Evolutionary conservation across 1,140 invertebrate genomes (phyloP), one percentile per base, ranked within the genome.

Genomic region (Leptinotarsa undecemlineata): DNA sequence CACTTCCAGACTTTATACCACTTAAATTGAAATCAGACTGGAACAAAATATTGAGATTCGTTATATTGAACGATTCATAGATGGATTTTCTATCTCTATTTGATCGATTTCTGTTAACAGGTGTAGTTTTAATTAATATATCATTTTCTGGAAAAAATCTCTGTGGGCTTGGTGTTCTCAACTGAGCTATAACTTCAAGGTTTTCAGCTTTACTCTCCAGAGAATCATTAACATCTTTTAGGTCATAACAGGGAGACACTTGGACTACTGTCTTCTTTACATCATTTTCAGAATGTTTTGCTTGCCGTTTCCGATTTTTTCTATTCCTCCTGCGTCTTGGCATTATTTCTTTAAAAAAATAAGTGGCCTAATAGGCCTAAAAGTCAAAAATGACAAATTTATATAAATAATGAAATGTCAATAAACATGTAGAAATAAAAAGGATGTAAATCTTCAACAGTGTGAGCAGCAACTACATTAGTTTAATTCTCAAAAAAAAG

Each of bases 41-140:
- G 63, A 77, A 77, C 51, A 77, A 48, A 42, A 74, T 63, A 74
- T 74, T 74, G 23, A 77, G 48, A 63, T 77, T 77, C 11, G 76
- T 77, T 48, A 77, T 73, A 48, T 77, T 77, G 14, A 71, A 20
- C 8, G 68, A 71, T 14, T 69, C 13, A 66, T 72, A 63, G 0
- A 72, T 26, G 13, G 62, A 71, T 20, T 20, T 71, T 8, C 66
- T n/a, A 17, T 60, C 17, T 47, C 71, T 26, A 48, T 75, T 72
- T 6, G 15, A n/a, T 11, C 63, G 21, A 15, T 42, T 70, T 42
- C 67, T 75, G 21, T 73, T 73, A 8, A 77, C 57, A 17, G 76
- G 76, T 11, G 76, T 77, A 20, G 19, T 75, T 42, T 48, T 63
- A 14, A 75, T 64, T 13, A 26, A 64, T 14, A 14, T n/a, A 5